These are phyloP conservation scores for Drosophila formosana DNA, from an alignment of 2,888 invertebrate genomes.

Conservation along the genomic window DNA sequence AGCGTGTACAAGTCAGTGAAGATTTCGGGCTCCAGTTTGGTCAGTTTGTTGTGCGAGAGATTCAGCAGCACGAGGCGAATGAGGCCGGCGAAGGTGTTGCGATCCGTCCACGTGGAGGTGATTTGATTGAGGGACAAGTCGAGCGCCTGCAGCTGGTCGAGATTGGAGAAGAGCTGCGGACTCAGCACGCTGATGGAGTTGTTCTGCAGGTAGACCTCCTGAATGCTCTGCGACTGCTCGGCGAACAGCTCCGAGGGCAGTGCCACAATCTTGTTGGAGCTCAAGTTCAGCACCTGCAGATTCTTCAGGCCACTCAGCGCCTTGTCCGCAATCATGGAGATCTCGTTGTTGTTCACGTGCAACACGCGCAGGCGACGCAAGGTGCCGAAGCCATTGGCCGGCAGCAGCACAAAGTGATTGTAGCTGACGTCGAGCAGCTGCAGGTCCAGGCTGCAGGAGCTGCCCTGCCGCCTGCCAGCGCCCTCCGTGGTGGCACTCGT, in stretches of 20 bases:
- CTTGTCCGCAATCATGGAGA: slow-evolving; percentile 94
- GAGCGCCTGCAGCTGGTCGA: slow-evolving; percentile 92
- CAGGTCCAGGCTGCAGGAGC: slow-evolving; percentile 91
- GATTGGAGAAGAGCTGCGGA: slow-evolving; percentile 93
- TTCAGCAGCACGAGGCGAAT: slow-evolving; percentile 95
- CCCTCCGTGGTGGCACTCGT: slow-evolving; percentile 52
- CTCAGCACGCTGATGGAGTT: slow-evolving; percentile 95
- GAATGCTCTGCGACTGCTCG: slow-evolving; percentile 91
- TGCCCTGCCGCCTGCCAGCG: slow-evolving; percentile 30
- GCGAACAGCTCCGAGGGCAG: slow-evolving; percentile 94
- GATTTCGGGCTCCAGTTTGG: slow-evolving; percentile 92
- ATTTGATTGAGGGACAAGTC: slow-evolving; percentile 95
- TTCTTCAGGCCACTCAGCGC: slow-evolving; percentile 93
- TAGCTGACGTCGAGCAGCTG: slow-evolving; percentile 93
- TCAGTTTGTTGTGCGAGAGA: slow-evolving; percentile 93
- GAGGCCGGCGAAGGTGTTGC: slow-evolving; percentile 93
- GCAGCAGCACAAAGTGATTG: slow-evolving; percentile 94
- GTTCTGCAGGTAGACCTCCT: slow-evolving; percentile 95
- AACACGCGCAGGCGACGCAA: slow-evolving; percentile 92
- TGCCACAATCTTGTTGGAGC: slow-evolving; percentile 95
- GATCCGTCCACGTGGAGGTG: slow-evolving; percentile 94
- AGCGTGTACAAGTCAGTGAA: slow-evolving; percentile 94
- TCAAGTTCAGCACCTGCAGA: slow-evolving; percentile 94
- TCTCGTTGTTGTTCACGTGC: slow-evolving; percentile 94
- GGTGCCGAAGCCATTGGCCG: slow-evolving; percentile 92